Base-by-base conservation (phyloP, 1,140 invertebrate species). In the Drosophila mayri region DNA sequence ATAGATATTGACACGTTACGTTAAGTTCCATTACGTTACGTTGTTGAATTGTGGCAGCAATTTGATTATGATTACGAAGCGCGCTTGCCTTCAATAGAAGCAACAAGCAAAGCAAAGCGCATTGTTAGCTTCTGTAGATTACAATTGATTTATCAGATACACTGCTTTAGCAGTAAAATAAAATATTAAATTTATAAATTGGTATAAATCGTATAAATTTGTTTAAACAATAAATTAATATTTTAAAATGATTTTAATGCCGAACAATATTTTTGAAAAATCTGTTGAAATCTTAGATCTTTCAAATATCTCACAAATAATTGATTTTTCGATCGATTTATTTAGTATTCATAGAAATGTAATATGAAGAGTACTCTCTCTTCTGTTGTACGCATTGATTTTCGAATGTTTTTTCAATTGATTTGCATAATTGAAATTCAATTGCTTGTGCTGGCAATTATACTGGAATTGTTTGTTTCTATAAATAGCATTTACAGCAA, bases 381-480 rank as follows among this genome's bases (percentile, higher is more conserved):
- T 22, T 65, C 54, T 28, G 25, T 35, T 14, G 6, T 37, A 11
- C 8, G 14, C 6, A 37, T 16, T 54, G 11, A 9, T 54, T 32
- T 18, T 52, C 41, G 18, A 30, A 44, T 6, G 16, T 12, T 41
- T 59, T 80, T 46, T 52, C 50, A 60, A 49, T 63, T 74, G 47
- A 55, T 82, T 59, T 77, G 52, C 58, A 46, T 57, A 70, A 85
- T 85, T 81, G 46, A 78, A 78, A 78, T 85, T 77, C 77, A 85
- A 81, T 64, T 73, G 77, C 18, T 77, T 65, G 37, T 72, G 65
- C 67, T 64, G 66, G 70, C 67, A 81, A 85, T 81, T 70, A 74
- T 81, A 86, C 75, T 86, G 74, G 78, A 81, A 86, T 81, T 77
- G 77, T 86, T 77, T 81, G 64, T 52, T 57, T 63, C 46, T 85